phyloP scores from a whole-genome alignment of 2,797 vertebrate genomes.

The Thunnus albacares region DNA sequence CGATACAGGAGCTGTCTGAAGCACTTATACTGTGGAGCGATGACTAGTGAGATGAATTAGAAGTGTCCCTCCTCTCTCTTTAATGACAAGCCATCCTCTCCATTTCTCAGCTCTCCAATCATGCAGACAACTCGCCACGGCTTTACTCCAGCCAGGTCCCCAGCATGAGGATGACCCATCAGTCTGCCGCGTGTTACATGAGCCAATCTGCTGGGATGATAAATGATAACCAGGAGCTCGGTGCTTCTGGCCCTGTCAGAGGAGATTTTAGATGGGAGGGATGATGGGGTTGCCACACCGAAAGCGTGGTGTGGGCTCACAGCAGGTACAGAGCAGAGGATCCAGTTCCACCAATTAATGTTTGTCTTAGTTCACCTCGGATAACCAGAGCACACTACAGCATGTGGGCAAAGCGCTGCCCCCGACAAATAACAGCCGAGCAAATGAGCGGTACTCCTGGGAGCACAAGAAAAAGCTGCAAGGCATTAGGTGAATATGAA shows the following conservation, averaged over 20 bases:
- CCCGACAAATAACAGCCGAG: conserved; percentile 73
- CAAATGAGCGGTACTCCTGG: conserved; percentile 67
- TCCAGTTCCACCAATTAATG: conserved; percentile 82
- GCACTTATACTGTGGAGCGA: conserved; percentile 51
- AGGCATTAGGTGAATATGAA: conserved; percentile 68
- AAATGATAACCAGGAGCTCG: conserved; percentile 85
- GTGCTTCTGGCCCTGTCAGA: conserved; percentile 82
- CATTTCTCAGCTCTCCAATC: conserved; percentile 73
- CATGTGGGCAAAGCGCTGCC: conserved; percentile 64
- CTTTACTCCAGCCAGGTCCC: conserved; percentile 76
- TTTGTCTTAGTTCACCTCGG: conserved; percentile 78
- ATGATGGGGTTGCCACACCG: conserved; percentile 75
- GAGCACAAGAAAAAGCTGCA: conserved; percentile 68
- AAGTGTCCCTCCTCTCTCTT: conserved; percentile 57
- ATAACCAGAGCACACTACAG: conserved; percentile 70
- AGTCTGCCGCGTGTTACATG: conserved; percentile 74
- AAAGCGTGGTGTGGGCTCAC: conserved; percentile 63
- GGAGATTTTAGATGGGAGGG: conserved; percentile 78
- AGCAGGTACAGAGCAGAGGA: conserved; percentile 71
- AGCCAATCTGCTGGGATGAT: conserved; percentile 86
- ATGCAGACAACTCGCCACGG: conserved; percentile 70
- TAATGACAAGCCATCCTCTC: conserved; percentile 69
- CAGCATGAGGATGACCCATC: conserved; percentile 83
- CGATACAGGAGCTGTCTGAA: conserved; percentile 68
- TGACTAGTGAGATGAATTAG: conserved; percentile 67